Conservation (phyloP, 1,140 invertebrate species). For the Drosophila sulfurigaster region DNA sequence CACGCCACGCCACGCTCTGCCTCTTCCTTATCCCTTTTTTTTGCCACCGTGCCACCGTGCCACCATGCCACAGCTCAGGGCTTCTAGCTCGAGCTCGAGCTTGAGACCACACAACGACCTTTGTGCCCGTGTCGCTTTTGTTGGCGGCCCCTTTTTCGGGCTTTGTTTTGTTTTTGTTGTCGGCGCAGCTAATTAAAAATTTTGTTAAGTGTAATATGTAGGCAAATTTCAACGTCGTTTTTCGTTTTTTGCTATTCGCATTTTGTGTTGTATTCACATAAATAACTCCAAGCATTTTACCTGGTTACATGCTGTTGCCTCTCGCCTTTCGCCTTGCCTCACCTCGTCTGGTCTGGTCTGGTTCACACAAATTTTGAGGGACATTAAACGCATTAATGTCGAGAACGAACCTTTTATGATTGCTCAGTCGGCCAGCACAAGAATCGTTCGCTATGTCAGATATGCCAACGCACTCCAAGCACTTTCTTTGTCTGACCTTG, state of each 20-base stretch:
- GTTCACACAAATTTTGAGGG: conserved; percentile 52
- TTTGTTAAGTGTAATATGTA: conserved; percentile 77
- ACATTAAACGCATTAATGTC: conserved; percentile 67
- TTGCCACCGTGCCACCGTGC: background rate
- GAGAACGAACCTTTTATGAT: conserved; percentile 53
- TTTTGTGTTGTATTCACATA: conserved; percentile 44
- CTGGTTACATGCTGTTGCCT: conserved; percentile 45
- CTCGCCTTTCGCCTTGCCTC: conserved; percentile 4
- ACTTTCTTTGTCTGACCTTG: conserved; percentile 45
- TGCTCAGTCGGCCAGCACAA: conserved; percentile 31
- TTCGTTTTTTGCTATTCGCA: background rate
- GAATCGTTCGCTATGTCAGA: conserved; percentile 24
- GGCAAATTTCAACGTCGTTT: conserved; percentile 58
- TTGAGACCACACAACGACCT: conserved; percentile 30
- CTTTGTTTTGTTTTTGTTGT: conserved; percentile 60
- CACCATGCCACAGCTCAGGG: background rate
- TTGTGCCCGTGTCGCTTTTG: conserved; percentile 62
- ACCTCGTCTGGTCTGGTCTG: background rate
- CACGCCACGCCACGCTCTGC: background rate
- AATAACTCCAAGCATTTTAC: conserved; percentile 71
- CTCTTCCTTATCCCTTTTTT: background rate
- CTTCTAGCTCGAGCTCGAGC: background rate
- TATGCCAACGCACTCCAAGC: conserved; percentile 30
- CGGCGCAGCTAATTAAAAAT: conserved; percentile 74
- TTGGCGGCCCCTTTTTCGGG: conserved; percentile 26